Base-by-base conservation (phyloP, 1,140 invertebrate genomes). In the Drosophila arawakana region DNA sequence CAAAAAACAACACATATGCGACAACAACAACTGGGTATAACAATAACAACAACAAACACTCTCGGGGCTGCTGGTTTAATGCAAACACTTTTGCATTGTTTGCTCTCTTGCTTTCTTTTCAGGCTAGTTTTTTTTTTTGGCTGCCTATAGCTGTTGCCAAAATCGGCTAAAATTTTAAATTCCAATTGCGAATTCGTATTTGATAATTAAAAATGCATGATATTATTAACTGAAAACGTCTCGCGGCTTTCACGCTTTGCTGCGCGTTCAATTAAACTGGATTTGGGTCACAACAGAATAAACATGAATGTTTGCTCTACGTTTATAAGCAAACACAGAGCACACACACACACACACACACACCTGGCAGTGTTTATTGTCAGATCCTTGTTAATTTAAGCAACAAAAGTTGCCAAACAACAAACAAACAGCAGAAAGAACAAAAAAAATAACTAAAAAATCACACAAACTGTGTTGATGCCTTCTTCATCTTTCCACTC, bases 381-480 rank as follows among this genome's bases (percentile, higher is more conserved):
- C 61, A 9, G 18, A 15, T 7, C 21, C 80, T 83, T 86, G 83
- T 86, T 86, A 86, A 86, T 86, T 86, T 89, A 72, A 83, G 73
- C 78, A 86, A 67, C 83, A 86, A 89, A 86, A 86, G 80, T 88
- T 80, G 43, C 70, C 59, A 39, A 41, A 41, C 39, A 41, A 68
- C 63, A 44, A 74, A 62, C 54, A 72, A 72, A 66, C 59, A 59
- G 52, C 52, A 63, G 15, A 47, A 47, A 4, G 4, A 25, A 2
- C n/a, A 25, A 25, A 2, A 25, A 47, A 21, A 21, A 21, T 21
- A 21, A 21, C 18, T 21, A 21, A 21, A 63, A 79, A 85, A 85
- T 77, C 80, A 83, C 70, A 74, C 76, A 74, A 89, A 89, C 88
- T 86, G 81, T 80, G 83, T 83, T 88, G 83, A 88, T 76, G 72